Base-by-base conservation (phyloP, 2,113 vertebrate species). In the Scatophagus argus region DNA sequence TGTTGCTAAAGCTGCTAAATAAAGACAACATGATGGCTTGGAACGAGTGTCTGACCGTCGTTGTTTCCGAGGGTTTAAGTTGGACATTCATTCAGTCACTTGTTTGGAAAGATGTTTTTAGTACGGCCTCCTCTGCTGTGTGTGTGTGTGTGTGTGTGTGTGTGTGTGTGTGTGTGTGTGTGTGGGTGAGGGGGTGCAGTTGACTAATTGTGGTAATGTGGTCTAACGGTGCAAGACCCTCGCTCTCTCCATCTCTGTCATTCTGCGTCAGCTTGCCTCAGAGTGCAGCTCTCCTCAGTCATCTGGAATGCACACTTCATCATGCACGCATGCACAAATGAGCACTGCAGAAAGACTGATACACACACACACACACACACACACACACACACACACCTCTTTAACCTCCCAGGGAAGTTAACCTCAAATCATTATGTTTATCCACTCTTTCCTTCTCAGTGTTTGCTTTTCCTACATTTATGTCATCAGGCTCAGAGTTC, bases 201-300 rank as follows among this genome's bases (percentile, higher is more conserved):
- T 89, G 66, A 77, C 79, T 93, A 88, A 90, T 89, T 91, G 88
- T 82, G 73, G 62, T 83, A 89, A 89, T 79, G 74, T 81, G 82
- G 58, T 83, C 69, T 55, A 77, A 72, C 74, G 6, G 86, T 62
- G 81, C 61, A 65, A 36, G 66, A 58, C 82, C 71, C 69, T 76
- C 59, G 38, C 64, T 74, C 60, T 16, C 73, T 70, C 71, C 72
- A 60, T 86, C 82, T 80, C 76, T 64, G 82, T 72, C 74, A 51
- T 31, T 60, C 55, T 69, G 70, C 60, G 29, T 77, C 72, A 58
- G 11, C 63, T 74, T 67, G 75, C 79, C 79, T 88, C 60, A 23
- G 51, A 77, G 78, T 52, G 66, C 51, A 63, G 64, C 71, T 79
- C 64, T 75, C 79, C 76, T 59, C 83, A 44, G 68, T 83, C 73